Conservation (phyloP, 2,113 vertebrate species). For the Cochlearius cochlearius region DNA sequence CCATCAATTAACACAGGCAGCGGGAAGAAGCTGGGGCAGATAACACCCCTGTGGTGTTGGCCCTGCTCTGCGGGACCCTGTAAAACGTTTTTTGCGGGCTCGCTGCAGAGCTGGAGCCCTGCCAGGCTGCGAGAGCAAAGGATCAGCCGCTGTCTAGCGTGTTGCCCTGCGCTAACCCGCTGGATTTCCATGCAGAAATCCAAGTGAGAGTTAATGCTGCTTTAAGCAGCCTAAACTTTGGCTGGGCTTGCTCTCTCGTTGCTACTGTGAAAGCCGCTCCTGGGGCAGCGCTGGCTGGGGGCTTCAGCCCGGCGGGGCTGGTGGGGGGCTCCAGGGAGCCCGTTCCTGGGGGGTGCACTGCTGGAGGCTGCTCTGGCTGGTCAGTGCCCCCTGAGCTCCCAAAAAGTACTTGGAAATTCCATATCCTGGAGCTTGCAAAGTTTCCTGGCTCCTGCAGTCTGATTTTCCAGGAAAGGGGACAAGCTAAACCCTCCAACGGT, state of each 20-base stretch:
- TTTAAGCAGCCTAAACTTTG: not conserved
- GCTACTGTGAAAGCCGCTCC: not conserved
- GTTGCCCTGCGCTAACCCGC: not conserved
- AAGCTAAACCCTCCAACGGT: not conserved
- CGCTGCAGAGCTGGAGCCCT: not conserved
- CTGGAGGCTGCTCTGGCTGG: not conserved
- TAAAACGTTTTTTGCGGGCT: not conserved
- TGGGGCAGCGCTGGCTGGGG: not conserved
- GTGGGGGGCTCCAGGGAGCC: accelerated
- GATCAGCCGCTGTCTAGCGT: conserved; percentile 28
- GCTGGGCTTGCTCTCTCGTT: not conserved
- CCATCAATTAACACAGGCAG: not conserved
- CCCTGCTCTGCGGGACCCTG: not conserved
- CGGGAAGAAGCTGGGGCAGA: not conserved
- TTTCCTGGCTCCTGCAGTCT: conserved; percentile 45
- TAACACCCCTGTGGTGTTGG: not conserved
- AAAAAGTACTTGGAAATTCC: conserved; percentile 4
- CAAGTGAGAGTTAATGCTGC: conserved; percentile 8
- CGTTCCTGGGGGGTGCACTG: accelerated
- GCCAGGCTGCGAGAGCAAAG: not conserved
- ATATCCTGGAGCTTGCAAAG: not conserved
- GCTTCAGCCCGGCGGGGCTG: not conserved
- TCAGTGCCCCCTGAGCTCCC: not conserved
- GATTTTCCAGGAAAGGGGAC: conserved; percentile 53
- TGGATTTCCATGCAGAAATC: conserved; percentile 40